Evolutionary conservation across 37 sponge, comb jelly and placozoan genomes (phyloP).

Genomic region (Halisarca cf. caerulea): DNA sequence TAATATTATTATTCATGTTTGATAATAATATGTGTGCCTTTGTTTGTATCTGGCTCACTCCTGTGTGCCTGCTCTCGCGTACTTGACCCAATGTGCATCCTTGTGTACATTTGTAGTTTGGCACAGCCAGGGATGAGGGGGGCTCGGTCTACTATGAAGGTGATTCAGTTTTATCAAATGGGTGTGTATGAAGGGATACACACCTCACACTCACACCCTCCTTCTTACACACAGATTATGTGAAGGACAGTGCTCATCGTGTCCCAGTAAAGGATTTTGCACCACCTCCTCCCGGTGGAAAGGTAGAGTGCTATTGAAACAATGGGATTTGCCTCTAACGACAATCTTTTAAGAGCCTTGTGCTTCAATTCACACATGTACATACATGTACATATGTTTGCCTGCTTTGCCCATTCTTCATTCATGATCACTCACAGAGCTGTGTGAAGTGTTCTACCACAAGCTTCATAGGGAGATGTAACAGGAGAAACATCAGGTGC

Average conservation of each 20-base stretch:
- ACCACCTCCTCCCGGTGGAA: constrained; percentile 20
- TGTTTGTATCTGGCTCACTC: no score
- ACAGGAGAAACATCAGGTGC: no score
- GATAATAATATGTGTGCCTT: no score
- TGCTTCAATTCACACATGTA: background rate
- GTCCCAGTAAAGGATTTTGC: background rate
- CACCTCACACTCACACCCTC: background rate
- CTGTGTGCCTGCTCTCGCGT: no score
- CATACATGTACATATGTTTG: no score
- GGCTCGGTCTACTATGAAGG: constrained; percentile 55
- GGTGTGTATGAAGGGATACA: background rate
- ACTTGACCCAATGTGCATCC: background rate
- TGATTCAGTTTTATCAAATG: background rate
- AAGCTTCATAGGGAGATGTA: no score
- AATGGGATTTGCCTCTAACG: no score
- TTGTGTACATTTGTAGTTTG: constrained; percentile 25
- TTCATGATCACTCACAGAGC: no score
- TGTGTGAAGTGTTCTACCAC: no score
- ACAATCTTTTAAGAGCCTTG: background rate
- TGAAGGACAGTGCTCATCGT: background rate
- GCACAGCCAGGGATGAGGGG: constrained; percentile 26
- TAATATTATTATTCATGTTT: no score
- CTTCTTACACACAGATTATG: constrained; percentile 20
- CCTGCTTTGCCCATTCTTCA: no score
- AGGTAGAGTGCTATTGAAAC: no score